Conservation (phyloP, 2,113 vertebrate species). For the Psilopogon haemacephalus region DNA sequence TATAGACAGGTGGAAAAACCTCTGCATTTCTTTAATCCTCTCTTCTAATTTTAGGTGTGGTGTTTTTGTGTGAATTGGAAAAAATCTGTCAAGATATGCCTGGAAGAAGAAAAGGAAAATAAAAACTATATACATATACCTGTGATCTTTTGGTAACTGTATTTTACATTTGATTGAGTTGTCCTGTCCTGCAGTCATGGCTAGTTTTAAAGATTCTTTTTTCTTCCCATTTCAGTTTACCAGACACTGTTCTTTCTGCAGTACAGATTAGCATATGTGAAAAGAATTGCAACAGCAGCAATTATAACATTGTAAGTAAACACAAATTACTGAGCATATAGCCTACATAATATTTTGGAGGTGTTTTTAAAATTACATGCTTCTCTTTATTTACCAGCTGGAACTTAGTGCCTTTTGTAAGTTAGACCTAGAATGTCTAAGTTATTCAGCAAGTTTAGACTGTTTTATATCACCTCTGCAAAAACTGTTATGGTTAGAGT, state of each 20-base stretch:
- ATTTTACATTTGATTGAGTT: not conserved
- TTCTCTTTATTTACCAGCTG: not conserved
- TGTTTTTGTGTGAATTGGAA: not conserved
- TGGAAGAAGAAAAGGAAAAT: constrained; percentile 24
- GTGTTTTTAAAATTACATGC: not conserved
- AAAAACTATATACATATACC: not conserved
- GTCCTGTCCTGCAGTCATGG: not conserved
- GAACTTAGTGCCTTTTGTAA: not conserved
- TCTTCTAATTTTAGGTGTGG: not conserved
- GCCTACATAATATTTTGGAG: not conserved
- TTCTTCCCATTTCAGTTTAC: not conserved
- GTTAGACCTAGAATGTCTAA: not conserved
- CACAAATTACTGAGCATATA: not conserved
- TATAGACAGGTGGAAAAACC: constrained; percentile 65
- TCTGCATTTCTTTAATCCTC: constrained; percentile 74
- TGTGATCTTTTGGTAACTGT: not conserved
- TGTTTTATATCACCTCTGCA: not conserved
- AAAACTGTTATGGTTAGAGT: not conserved
- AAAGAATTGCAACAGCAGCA: not conserved
- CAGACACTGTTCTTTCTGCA: not conserved
- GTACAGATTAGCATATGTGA: not conserved
- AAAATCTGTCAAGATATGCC: constrained; percentile 75
- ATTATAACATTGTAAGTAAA: not conserved
- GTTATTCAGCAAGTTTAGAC: not conserved
- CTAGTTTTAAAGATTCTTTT: not conserved